Base-by-base conservation (phyloP, 2,888 invertebrate genomes). In the Hetaerina titia region DNA sequence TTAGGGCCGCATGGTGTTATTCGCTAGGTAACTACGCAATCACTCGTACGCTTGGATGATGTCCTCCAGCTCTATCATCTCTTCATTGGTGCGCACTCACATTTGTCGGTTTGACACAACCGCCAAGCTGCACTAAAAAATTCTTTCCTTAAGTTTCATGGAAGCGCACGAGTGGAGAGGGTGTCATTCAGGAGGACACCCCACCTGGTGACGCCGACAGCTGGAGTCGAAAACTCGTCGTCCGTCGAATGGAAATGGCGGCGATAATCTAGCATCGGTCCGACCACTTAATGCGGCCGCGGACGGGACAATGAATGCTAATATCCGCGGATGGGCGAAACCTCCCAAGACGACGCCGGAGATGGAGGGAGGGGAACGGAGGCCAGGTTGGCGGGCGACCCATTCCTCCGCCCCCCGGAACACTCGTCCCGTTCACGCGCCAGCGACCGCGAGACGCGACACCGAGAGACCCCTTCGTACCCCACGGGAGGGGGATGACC, bases 401-500 rank as follows among this genome's bases (percentile, higher is more conserved):
- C 5, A 6, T 22, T 22, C 69, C 22, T 69, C 19, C n/a, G 19
- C 19, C 69, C 69, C 57, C 57, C 17, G 57, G 5, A 57, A n/a
- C 19, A 22, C 11, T 81, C 81, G 31, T 57, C 89, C 57, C 58
- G 57, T 89, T 89, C 89, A 89, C 89, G 89, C 89, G 45, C 58
- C 57, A 89, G 22, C 57, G 89, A 89, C 11, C 89, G 7, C 89
- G 89, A 58, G 89, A 58, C 58, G 58, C 58, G 89, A 58, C 57
- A 57, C 57, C 19, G 19, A 69, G 69, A n/a, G 45, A 45, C 4
- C 45, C 45, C 45, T 45, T 4, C 45, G 45, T 45, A 4, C 45
- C 45, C 45, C 45, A 2, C 45, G 45, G 45, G 45, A 45, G 45
- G 45, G 31, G 81, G 31, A 31, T 81, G 25, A 31, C 81, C 81